Conservation (phyloP, 2,797 vertebrate species). For the Poeciliopsis gracilis region DNA sequence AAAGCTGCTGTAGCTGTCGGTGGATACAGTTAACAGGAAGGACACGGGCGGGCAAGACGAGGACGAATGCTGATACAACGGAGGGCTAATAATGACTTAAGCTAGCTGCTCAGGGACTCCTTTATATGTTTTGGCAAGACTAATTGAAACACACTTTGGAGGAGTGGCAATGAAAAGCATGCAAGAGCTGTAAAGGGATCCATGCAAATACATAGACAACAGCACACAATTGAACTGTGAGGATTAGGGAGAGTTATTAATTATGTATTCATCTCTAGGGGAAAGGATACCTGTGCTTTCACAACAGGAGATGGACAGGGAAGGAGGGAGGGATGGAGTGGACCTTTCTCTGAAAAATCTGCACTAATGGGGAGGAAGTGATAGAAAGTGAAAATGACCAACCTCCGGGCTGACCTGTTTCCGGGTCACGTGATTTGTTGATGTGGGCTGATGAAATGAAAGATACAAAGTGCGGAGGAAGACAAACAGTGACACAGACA, state of each 20-base stretch:
- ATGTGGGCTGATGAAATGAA: slow-evolving; percentile 73
- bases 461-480: slow-evolving; percentile 69
- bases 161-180: slow-evolving; percentile 56
- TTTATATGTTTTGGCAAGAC: slow-evolving; percentile 51
- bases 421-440: slow-evolving; percentile 78
- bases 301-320: neutral
- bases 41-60: slow-evolving; percentile 40
- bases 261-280: slow-evolving; percentile 15
- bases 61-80: slow-evolving; percentile 44
- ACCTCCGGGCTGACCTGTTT: slow-evolving; percentile 81
- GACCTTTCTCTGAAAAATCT: slow-evolving; percentile 38
- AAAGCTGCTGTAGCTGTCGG: slow-evolving; percentile 35
- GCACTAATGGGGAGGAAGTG: slow-evolving; percentile 30
- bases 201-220: slow-evolving; percentile 62
- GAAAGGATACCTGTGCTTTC: slow-evolving; percentile 13
- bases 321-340: slow-evolving; percentile 6
- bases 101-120: slow-evolving; percentile 27
- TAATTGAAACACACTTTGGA: slow-evolving; percentile 34
- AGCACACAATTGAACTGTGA: slow-evolving; percentile 26
- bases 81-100: slow-evolving; percentile 43
- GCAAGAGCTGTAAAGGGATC: slow-evolving; percentile 55
- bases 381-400: slow-evolving; percentile 76
- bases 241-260: slow-evolving; percentile 33
- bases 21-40: slow-evolving; percentile 40
- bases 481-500: slow-evolving; percentile 73